Evolutionary conservation across 2,888 invertebrate genomes (phyloP).

Genomic region (Acronicta psi): DNA sequence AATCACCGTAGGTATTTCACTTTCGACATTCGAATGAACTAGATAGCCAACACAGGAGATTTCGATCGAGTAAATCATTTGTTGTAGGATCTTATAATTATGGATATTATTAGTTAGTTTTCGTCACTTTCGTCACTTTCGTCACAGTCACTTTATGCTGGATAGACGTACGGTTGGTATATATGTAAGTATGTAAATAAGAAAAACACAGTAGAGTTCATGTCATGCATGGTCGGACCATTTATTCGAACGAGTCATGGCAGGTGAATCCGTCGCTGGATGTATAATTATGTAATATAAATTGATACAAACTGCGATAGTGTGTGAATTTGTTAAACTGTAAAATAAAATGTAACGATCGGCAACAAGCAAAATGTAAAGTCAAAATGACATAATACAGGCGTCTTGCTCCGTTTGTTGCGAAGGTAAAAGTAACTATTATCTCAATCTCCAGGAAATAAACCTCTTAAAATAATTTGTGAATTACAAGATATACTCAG

Average conservation of each 20-base stretch:
- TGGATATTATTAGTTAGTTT: no score
- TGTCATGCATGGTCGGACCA: constrained; percentile 69
- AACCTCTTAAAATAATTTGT: constrained; percentile 1
- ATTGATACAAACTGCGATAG: constrained; percentile 39
- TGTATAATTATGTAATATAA: constrained; percentile 35
- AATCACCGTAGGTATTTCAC: constrained; percentile 18
- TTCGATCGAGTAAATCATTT: background rate
- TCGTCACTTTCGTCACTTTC: no score
- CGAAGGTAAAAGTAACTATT: constrained; percentile 17
- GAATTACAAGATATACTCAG: constrained; percentile 7
- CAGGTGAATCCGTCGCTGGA: constrained; percentile 56
- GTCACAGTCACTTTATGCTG: constrained; percentile 63
- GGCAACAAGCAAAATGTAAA: constrained; percentile 14
- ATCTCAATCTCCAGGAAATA: constrained; percentile 6
- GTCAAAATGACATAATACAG: constrained; percentile 17
- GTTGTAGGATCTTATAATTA: constrained; percentile 44
- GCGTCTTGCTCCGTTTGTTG: background rate
- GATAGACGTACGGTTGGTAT: constrained; percentile 16
- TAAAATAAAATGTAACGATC: constrained; percentile 38
- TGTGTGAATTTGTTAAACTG: constrained; percentile 54
- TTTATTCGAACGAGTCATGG: constrained; percentile 65
- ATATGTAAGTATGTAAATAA: constrained; percentile 43
- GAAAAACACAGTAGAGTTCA: constrained; percentile 50
- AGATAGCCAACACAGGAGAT: constrained; percentile 1
- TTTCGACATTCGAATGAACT: constrained; percentile 9